Evolutionary conservation across 2,888 invertebrate species (phyloP).

Genomic region (Drosophila lutescens): DNA sequence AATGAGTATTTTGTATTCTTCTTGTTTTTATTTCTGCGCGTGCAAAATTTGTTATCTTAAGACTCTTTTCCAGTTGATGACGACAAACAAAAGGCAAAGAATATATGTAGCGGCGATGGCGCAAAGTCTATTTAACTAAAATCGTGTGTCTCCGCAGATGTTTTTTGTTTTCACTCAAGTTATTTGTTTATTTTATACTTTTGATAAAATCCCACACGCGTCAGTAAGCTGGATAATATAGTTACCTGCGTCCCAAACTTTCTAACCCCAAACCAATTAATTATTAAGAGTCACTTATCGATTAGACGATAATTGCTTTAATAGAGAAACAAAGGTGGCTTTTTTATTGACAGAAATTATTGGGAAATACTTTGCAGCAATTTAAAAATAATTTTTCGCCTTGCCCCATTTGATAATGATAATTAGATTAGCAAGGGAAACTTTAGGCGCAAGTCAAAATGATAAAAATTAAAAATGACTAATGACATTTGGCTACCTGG

Average conservation of each 20-base stretch:
- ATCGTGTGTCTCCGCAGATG: constrained; percentile 61
- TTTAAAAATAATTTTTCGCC: constrained; percentile 18
- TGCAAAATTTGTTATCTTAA: constrained; percentile 52
- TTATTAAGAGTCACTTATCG: constrained; percentile 52
- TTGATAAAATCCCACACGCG: constrained; percentile 40
- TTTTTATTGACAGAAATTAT: constrained; percentile 7
- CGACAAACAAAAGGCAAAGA: constrained; percentile 39
- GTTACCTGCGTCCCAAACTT: constrained; percentile 52
- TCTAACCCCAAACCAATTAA: constrained; percentile 47
- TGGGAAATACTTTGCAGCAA: constrained; percentile 1
- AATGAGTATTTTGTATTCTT: constrained; percentile 42
- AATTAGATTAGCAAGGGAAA: constrained; percentile 50
- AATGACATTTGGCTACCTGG: constrained; percentile 40
- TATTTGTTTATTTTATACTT: constrained; percentile 29
- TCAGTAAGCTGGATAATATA: constrained; percentile 22
- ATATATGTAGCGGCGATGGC: background rate
- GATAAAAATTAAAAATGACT: constrained; percentile 53
- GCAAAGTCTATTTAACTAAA: constrained; percentile 29
- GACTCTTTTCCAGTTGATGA: constrained; percentile 45
- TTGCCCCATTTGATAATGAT: constrained; percentile 54
- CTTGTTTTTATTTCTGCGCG: constrained; percentile 53
- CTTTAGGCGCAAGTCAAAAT: constrained; percentile 15
- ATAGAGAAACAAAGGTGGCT: constrained; percentile 2
- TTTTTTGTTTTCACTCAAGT: constrained; percentile 29
- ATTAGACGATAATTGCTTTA: constrained; percentile 45